These are phyloP conservation scores for Paedocypris micromegethes DNA, from an alignment of 2,797 vertebrate genomes.

Conservation along the genomic window DNA sequence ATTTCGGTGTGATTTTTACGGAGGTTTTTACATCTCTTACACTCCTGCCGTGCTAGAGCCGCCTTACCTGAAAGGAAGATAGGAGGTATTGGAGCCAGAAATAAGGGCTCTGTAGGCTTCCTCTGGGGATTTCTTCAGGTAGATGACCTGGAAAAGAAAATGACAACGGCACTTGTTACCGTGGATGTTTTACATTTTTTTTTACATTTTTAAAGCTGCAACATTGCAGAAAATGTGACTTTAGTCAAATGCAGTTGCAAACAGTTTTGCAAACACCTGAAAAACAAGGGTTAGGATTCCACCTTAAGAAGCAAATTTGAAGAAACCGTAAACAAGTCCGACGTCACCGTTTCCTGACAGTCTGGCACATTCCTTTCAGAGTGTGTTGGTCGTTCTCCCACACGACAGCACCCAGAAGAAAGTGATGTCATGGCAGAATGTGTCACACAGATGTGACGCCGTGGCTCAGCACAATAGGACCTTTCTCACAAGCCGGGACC, in stretches of 20 bases:
- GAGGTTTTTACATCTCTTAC: background rate
- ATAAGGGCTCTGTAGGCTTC: conserved; percentile 84
- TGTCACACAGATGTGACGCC: conserved; percentile 36
- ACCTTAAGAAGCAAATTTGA: background rate
- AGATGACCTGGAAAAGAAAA: conserved; percentile 78
- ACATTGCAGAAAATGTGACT: too few relatives aligned
- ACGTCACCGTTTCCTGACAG: background rate
- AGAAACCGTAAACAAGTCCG: background rate
- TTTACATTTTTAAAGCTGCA: too few relatives aligned
- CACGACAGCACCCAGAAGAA: conserved; percentile 16
- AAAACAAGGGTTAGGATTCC: background rate
- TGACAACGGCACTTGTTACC: background rate
- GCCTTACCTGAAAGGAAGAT: conserved; percentile 91
- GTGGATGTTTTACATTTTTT: too few relatives aligned
- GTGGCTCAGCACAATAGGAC: conserved; percentile 31
- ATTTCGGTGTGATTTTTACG: too few relatives aligned
- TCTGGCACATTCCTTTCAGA: background rate
- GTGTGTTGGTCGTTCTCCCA: background rate
- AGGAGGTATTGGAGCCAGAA: conserved; percentile 85
- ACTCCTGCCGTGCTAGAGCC: background rate
- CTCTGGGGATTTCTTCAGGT: conserved; percentile 93
- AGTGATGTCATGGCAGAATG: conserved; percentile 28
- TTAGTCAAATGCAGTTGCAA: too few relatives aligned
- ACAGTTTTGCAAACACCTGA: too few relatives aligned
- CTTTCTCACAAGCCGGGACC: conserved; percentile 27